Conservation (phyloP, 2,888 invertebrate genomes). For the Hemicrepidius hirtus region DNA sequence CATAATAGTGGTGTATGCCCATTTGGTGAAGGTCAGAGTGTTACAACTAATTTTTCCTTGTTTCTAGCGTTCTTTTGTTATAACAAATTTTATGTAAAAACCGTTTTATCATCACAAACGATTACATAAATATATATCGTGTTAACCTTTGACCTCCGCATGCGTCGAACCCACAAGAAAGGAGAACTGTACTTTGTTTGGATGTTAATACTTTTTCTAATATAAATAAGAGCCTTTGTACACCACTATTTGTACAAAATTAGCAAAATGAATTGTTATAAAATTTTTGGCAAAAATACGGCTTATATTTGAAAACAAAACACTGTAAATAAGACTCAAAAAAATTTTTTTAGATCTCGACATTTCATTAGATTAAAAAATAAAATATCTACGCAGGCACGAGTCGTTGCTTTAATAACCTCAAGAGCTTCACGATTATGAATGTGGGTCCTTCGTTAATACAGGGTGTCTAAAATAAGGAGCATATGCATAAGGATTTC, state of each 20-base stretch:
- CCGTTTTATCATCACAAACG: too few species aligned
- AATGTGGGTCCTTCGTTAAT: too few species aligned
- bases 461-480: too few species aligned
- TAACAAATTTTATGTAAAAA: too few species aligned
- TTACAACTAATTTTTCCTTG: not conserved
- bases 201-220: conserved; percentile 40
- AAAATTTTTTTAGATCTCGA: conserved; percentile 16
- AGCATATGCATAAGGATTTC: too few species aligned
- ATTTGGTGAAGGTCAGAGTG: conserved; percentile 28
- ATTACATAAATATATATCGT: not conserved
- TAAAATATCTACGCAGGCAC: conserved; percentile 25
- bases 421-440: conserved; percentile 36
- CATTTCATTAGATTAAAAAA: conserved; percentile 21
- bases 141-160: conserved; percentile 32
- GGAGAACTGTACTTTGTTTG: conserved; percentile 34
- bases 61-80: not conserved
- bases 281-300: conserved; percentile 68
- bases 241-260: conserved; percentile 52
- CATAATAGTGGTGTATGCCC: conserved; percentile 37
- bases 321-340: conserved; percentile 38
- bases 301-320: conserved; percentile 57
- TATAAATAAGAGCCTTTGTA: conserved; percentile 46
- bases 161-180: not conserved
- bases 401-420: conserved; percentile 31
- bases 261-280: conserved; percentile 50